phyloP scores from a whole-genome alignment of 2,797 vertebrate genomes.

The Tragopan temminckii region DNA sequence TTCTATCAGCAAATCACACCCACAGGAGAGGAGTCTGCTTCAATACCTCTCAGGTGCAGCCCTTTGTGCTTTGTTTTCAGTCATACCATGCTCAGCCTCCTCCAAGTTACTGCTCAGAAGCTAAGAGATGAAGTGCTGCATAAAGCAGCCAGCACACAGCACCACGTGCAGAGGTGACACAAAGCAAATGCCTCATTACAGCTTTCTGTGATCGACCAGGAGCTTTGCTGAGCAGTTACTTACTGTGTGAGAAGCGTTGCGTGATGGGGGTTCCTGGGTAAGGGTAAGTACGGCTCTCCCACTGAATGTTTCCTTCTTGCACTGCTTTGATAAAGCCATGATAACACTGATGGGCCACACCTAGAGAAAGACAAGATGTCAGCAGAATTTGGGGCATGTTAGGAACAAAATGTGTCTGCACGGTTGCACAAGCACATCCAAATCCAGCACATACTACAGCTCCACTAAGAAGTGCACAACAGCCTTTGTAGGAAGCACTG shows the following conservation, averaged over 20 bases:
- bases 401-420: not conserved
- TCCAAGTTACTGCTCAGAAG: not conserved
- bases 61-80: not conserved
- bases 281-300: conserved; percentile 99
- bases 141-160: not conserved
- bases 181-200: not conserved
- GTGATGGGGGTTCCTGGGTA: conserved; percentile 99
- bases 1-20: not conserved
- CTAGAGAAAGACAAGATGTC: conserved; percentile 73
- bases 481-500: not conserved
- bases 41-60: not conserved
- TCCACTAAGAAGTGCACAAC: not conserved
- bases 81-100: not conserved
- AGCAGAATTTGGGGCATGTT: not conserved
- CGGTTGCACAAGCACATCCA: not conserved
- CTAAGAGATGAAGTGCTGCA: fast-evolving
- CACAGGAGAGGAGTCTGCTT: not conserved
- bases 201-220: not conserved
- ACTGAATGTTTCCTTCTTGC: conserved; percentile 97
- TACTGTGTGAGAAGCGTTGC: conserved; percentile 98
- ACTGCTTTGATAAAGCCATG: conserved; percentile 97
- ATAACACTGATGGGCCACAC: conserved; percentile 98
- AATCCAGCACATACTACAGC: not conserved
- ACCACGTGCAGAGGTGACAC: fast-evolving
- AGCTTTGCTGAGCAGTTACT: conserved; percentile 66